phyloP scores from a whole-genome alignment of 1,140 invertebrate species.

The Drosophila bipectinata region DNA sequence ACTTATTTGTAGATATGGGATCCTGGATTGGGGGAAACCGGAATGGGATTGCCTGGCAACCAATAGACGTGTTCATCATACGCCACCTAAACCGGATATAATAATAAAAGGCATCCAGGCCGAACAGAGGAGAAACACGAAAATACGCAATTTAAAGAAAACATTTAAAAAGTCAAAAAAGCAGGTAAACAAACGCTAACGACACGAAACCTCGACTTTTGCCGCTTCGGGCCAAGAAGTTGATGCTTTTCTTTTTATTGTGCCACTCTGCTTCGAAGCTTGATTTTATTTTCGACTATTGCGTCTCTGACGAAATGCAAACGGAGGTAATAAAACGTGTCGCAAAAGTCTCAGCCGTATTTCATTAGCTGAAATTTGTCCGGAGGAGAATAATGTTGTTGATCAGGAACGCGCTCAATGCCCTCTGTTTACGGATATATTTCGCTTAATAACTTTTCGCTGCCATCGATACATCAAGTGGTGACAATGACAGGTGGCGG shows the following conservation, averaged over 20 bases:
- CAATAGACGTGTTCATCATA: slow-evolving; percentile 74
- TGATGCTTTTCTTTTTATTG: slow-evolving; percentile 1
- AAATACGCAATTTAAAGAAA: slow-evolving; percentile 40
- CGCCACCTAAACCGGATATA: slow-evolving; percentile 74
- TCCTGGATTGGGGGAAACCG: not conserved
- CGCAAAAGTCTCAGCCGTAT: slow-evolving; percentile 39
- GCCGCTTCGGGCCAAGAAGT: slow-evolving; percentile 5
- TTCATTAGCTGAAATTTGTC: slow-evolving; percentile 60
- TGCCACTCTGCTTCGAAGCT: not conserved
- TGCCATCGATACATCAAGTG: slow-evolving; percentile 50
- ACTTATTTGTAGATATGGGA: no score
- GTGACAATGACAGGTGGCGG: slow-evolving; percentile 39
- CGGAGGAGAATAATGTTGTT: slow-evolving; percentile 46
- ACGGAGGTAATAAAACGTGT: slow-evolving; percentile 71
- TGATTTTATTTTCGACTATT: slow-evolving; percentile 47
- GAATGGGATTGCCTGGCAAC: slow-evolving; percentile 45
- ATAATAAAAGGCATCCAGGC: slow-evolving; percentile 63
- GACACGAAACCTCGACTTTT: slow-evolving; percentile 25
- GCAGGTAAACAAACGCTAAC: slow-evolving; percentile 58
- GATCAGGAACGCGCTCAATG: slow-evolving; percentile 30
- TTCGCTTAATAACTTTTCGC: slow-evolving; percentile 35
- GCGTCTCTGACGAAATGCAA: slow-evolving; percentile 36
- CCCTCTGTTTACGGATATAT: slow-evolving; percentile 25
- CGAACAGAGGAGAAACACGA: slow-evolving; percentile 21
- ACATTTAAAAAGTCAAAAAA: slow-evolving; percentile 65